Conservation (phyloP, 2,888 invertebrate species). For the Nebria brevicollis region DNA sequence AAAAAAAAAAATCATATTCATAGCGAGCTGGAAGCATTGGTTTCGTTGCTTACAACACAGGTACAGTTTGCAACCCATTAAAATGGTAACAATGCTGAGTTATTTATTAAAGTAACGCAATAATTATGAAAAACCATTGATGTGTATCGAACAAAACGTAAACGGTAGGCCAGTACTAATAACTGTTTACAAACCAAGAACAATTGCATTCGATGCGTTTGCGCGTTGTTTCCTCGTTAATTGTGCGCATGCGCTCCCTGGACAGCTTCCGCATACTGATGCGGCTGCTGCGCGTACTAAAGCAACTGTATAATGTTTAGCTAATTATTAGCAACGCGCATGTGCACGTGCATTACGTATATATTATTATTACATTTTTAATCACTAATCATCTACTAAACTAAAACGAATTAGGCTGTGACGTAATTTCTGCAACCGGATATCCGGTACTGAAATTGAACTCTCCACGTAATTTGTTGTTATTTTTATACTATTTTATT, state of each 20-base stretch:
- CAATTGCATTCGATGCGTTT: neutral
- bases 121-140: neutral
- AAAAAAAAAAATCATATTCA: too few species aligned
- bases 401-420: slow-evolving; percentile 35
- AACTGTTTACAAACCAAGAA: neutral
- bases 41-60: too few species aligned
- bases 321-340: neutral
- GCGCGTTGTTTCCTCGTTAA: neutral
- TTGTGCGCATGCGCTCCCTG: neutral
- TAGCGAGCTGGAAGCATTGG: too few species aligned
- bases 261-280: neutral
- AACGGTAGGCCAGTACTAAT: neutral
- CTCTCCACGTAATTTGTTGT: neutral
- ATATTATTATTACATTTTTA: neutral
- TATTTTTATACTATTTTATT: neutral
- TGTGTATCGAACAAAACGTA: neutral
- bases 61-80: too few species aligned
- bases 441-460: slow-evolving; percentile 3
- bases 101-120: neutral
- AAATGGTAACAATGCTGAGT: too few species aligned
- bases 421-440: slow-evolving; percentile 37
- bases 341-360: neutral
- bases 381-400: slow-evolving; percentile 14
- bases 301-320: neutral
- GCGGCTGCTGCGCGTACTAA: neutral